Base-by-base conservation (phyloP, 2,113 vertebrate species). In the Pungitius pungitius region DNA sequence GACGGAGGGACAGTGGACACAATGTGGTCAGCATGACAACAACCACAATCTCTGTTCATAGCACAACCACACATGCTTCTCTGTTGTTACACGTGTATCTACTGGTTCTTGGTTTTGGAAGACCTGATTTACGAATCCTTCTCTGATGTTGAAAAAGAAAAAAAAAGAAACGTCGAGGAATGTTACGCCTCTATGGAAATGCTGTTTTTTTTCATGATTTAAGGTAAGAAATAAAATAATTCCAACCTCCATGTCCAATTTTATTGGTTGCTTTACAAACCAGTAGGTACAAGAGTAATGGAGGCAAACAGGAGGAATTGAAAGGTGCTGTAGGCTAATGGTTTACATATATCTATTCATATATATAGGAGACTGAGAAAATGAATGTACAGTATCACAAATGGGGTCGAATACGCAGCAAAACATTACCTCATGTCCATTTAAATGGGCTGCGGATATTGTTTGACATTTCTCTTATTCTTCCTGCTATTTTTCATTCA, bases 211-310 rank as follows among this genome's bases (percentile, higher is more conserved):
- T 42, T 61, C n/a, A 40, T 43, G 30, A 63, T 81, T 71, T 61
- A 12, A 17, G 35, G 55, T 9, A 6, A 27, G 1, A 65, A 80
- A 80, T 80, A 17, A 72, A 80, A 4, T 82, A 40, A 61, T 81
- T 85, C 62, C 75, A 90, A 84, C 78, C 87, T 92, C 88, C 88
- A 89, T 92, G 78, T 90, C 87, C 90, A 90, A 66, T 90, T 80
- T 85, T 88, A 87, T 66, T 88, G 91, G 91, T 90, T 93, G 90
- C 90, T 82, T 78, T 81, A 88, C 87, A 92, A 90, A 94, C 91
- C 92, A 93, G 90, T 91, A 94, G 90, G 90, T 91, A 92, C 91
- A 91, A 78, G 85, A 81, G 88, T 85, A 88, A 89, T 79, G 54
- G 64, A 77, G 76, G 58, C 35, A 61, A 42, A 64, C n/a, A 47